A percentile compares a stretch with the other conserved stretches of the same genome.
These are phyloP conservation scores for Halictus rubicundus DNA, from an alignment of 1,140 invertebrate genomes.

Conservation along the genomic window DNA sequence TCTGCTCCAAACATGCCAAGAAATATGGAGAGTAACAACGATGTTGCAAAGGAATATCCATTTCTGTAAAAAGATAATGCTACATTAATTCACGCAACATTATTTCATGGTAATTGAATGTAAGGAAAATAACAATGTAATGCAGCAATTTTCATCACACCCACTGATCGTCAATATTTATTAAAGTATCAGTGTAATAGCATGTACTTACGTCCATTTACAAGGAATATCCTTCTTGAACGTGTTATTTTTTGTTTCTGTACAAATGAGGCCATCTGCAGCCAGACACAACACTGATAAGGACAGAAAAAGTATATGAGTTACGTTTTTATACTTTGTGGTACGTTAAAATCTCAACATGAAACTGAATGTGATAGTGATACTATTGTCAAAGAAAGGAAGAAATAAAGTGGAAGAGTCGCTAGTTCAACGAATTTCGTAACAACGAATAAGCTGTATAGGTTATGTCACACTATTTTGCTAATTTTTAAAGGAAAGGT, in stretches of 20 bases:
- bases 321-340: not conserved
- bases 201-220: conserved; percentile 93
- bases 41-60: conserved; percentile 95
- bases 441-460: not conserved
- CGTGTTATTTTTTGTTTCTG: conserved; percentile 88
- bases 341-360: not conserved
- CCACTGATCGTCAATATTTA: not conserved
- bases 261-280: conserved; percentile 90
- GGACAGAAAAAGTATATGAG: conserved; percentile 13
- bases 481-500: not conserved
- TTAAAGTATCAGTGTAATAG: not conserved
- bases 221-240: conserved; percentile 93
- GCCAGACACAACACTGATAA: conserved; percentile 90
- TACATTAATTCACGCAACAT: not conserved
- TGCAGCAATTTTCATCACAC: not conserved
- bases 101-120: not conserved
- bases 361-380: not conserved
- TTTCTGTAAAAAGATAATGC: conserved; percentile 83
- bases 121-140: not conserved
- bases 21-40: conserved; percentile 96
- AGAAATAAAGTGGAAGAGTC: not conserved
- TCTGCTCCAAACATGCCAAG: conserved; percentile 98
- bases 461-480: conserved; percentile 13
- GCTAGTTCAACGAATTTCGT: not conserved
- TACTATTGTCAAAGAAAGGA: too few relatives aligned